phyloP scores from a whole-genome alignment of 1,140 invertebrate species.

The Battus philenor region DNA sequence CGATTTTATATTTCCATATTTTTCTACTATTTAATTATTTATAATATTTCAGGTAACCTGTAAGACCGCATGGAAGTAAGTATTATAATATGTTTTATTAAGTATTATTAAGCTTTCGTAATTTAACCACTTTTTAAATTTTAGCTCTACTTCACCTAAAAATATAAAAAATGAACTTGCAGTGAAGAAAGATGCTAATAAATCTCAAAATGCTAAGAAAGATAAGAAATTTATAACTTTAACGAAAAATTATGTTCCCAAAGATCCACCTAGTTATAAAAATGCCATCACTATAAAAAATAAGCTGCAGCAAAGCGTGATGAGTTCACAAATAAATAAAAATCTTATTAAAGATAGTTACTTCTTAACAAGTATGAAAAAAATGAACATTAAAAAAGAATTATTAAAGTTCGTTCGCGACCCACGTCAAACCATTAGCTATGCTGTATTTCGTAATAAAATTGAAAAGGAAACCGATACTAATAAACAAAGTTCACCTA shows the following conservation, averaged over 20 bases:
- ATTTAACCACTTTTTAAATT: too few species aligned
- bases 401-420: slow-evolving; percentile 29
- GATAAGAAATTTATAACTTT: neutral
- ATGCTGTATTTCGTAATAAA: slow-evolving; percentile 52
- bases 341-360: neutral
- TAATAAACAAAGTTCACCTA: slow-evolving; percentile 12
- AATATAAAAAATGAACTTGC: too few species aligned
- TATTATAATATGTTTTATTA: too few species aligned
- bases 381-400: slow-evolving; percentile 25
- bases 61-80: too few species aligned
- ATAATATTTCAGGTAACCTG: too few species aligned
- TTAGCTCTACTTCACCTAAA: too few species aligned
- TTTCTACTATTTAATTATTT: too few species aligned
- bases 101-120: too few species aligned
- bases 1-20: too few species aligned
- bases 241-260: neutral
- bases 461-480: slow-evolving; percentile 37
- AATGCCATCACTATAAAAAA: neutral
- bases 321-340: neutral
- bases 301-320: neutral
- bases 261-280: neutral
- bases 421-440: slow-evolving; percentile 28
- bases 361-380: neutral
- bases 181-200: too few species aligned
- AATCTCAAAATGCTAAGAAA: too few species aligned